Conservation (phyloP, 2,888 invertebrate genomes). For the Tenthredo amoena region DNA sequence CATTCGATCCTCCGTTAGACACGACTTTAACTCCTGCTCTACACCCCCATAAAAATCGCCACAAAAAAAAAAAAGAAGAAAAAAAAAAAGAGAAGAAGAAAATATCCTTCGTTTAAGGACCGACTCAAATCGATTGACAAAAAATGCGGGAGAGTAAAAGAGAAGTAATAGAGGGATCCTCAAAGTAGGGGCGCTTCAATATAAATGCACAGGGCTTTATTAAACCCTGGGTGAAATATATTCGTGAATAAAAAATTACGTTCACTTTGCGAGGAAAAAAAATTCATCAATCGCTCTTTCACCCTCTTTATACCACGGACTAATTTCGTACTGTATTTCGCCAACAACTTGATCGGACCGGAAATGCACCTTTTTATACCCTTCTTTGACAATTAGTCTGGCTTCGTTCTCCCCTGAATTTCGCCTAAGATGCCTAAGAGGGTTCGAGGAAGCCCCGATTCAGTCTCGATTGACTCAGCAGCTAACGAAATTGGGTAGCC, state of each 20-base stretch:
- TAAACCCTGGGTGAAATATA: constrained; percentile 11
- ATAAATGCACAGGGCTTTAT: constrained; percentile 24
- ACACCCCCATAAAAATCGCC: constrained; percentile 60
- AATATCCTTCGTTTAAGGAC: constrained; percentile 33
- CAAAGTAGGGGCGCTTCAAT: constrained; percentile 20
- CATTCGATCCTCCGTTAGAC: not conserved
- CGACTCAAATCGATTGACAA: constrained; percentile 44
- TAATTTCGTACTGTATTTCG: not conserved
- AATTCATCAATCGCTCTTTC: not conserved
- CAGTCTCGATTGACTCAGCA: not conserved
- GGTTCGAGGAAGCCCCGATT: not conserved
- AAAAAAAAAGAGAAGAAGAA: not conserved
- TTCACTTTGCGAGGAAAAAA: not conserved
- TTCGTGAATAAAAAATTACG: constrained; percentile 8
- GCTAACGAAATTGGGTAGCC: not conserved
- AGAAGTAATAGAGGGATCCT: constrained; percentile 47
- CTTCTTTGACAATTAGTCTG: constrained; percentile 32
- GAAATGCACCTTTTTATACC: constrained; percentile 17
- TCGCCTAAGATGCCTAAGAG: not conserved
- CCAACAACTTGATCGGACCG: not conserved
- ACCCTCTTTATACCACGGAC: not conserved
- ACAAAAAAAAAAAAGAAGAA: constrained; percentile 48
- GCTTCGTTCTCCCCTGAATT: constrained; percentile 24
- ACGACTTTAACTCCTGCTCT: not conserved
- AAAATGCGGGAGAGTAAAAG: constrained; percentile 52